Percentiles rank a stretch among this genome's conserved stretches.
These are phyloP conservation scores for Schrankia costaestrigalis DNA, from an alignment of 2,888 invertebrate genomes.

Conservation along the genomic window DNA sequence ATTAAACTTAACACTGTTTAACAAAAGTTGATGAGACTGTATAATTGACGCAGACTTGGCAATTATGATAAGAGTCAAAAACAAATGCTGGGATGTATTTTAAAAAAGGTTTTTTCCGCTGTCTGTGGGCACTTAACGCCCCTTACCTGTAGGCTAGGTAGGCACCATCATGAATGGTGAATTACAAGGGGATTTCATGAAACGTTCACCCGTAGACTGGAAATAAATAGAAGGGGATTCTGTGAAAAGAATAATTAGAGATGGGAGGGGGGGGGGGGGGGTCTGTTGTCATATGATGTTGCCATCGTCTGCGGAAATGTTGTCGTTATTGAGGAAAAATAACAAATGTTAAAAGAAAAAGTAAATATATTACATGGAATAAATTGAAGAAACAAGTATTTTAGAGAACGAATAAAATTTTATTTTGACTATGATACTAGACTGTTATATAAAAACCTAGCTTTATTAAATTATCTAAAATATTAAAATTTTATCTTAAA, in stretches of 20 bases:
- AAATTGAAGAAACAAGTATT: too few relatives aligned
- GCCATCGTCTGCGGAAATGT: too few relatives aligned
- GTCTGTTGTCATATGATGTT: too few relatives aligned
- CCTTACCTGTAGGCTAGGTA: conserved; percentile 19
- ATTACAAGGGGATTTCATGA: conserved; percentile 41
- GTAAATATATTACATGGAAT: too few relatives aligned
- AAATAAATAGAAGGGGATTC: conserved; percentile 26
- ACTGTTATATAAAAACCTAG: too few relatives aligned
- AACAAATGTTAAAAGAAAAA: too few relatives aligned
- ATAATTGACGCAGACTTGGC: conserved; percentile 19
- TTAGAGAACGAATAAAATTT: too few relatives aligned
- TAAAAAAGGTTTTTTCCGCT: conserved; percentile 15
- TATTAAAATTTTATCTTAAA: too few relatives aligned
- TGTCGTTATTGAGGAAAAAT: too few relatives aligned
- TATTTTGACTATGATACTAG: too few relatives aligned
- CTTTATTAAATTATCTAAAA: too few relatives aligned
- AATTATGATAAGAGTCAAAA: conserved; percentile 30
- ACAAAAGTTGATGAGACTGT: conserved; percentile 6
- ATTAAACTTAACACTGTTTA: conserved; percentile 1
- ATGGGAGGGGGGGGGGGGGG: not conserved
- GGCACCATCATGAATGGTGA: conserved; percentile 29
- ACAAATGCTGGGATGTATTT: conserved; percentile 16
- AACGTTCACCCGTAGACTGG: conserved; percentile 31
- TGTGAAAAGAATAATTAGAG: conserved; percentile 31
- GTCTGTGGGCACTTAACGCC: conserved; percentile 2